phyloP scores from a whole-genome alignment of 2,797 vertebrate genomes.

The Sciaenops ocellatus region DNA sequence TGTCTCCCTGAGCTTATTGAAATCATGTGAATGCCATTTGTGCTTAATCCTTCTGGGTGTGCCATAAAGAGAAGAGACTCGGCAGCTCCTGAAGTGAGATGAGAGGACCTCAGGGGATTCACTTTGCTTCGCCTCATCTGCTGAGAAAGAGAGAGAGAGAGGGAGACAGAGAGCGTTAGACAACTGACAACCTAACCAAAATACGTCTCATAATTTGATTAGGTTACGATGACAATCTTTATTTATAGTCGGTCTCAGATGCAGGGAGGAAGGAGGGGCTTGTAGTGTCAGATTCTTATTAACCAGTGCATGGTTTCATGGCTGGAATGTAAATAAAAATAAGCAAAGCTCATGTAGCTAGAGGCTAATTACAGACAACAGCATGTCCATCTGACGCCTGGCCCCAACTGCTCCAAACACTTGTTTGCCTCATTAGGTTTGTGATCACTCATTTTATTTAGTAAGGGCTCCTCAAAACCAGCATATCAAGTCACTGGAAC shows the following conservation, averaged over 20 bases:
- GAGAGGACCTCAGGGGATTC: slow-evolving; percentile 87
- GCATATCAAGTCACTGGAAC: slow-evolving; percentile 67
- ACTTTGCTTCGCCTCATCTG: slow-evolving; percentile 75
- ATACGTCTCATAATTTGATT: slow-evolving; percentile 87
- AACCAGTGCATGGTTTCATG: slow-evolving; percentile 67
- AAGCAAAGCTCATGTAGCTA: slow-evolving; percentile 68
- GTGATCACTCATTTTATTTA: slow-evolving; percentile 76
- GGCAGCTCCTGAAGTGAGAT: slow-evolving; percentile 86
- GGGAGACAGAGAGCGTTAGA: slow-evolving; percentile 63
- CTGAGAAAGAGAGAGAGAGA: slow-evolving; percentile 62
- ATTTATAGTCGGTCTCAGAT: slow-evolving; percentile 85
- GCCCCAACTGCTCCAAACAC: slow-evolving; percentile 59
- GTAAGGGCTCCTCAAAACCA: slow-evolving; percentile 60
- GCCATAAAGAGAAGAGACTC: slow-evolving; percentile 83
- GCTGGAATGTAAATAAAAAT: slow-evolving; percentile 76
- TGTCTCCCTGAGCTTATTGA: slow-evolving; percentile 84
- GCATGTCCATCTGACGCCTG: slow-evolving; percentile 74
- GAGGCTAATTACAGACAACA: slow-evolving; percentile 82
- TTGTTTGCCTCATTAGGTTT: slow-evolving; percentile 76
- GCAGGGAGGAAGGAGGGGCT: slow-evolving; percentile 62
- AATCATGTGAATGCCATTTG: slow-evolving; percentile 88
- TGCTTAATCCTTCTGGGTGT: slow-evolving; percentile 85
- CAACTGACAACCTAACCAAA: slow-evolving; percentile 85
- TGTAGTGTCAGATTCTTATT: slow-evolving; percentile 76
- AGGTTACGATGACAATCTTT: slow-evolving; percentile 87